Base-by-base conservation (phyloP, 2,113 vertebrate genomes). In the Carassius carassius region DNA sequence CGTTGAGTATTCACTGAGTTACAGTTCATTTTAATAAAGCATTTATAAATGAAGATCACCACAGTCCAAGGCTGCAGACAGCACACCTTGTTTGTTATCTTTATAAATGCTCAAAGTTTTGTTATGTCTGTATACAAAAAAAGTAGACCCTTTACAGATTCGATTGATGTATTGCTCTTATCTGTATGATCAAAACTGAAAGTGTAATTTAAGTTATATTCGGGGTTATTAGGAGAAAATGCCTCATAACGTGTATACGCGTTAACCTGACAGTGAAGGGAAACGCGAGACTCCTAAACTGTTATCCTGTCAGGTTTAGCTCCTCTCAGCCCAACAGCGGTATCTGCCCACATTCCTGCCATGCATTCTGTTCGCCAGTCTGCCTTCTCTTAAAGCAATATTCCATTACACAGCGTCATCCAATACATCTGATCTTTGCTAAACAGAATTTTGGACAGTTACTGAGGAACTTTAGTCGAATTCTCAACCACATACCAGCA, bases 381-480 rank as follows among this genome's bases (percentile, higher is more conserved):
- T 86, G 70, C 78, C 85, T 76, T 82, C 89, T 88, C 63, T n/a
- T 76, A 86, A 89, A 58, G 74, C 21, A 32, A 87, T 91, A 89
- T 90, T 88, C 29, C 78, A 82, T 93, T 93, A 91, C 92, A 85
- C 82, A 81, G 54, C 86, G 90, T 86, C 88, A 92, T 87, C 88
- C 78, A 91, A 92, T 84, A 90, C 89, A 86, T 85, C 91, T 90
- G 91, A 91, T 92, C 86, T 72, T 83, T 87, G 87, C 87, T 90
- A 62, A 88, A 87, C 78, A 77, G 88, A 16, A 19, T 60, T 58
- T 74, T 56, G 81, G 81, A 69, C 88, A 78, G 80, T 88, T 89
- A 84, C 85, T 14, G 77, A 82, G 84, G 86, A 86, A 77, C 69
- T 78, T 85, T 79, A 86, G 70, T 54, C 8, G 25, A 78, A 47